Evolutionary conservation across 2,888 invertebrate species (phyloP).

Genomic region (Smittia sp.): DNA sequence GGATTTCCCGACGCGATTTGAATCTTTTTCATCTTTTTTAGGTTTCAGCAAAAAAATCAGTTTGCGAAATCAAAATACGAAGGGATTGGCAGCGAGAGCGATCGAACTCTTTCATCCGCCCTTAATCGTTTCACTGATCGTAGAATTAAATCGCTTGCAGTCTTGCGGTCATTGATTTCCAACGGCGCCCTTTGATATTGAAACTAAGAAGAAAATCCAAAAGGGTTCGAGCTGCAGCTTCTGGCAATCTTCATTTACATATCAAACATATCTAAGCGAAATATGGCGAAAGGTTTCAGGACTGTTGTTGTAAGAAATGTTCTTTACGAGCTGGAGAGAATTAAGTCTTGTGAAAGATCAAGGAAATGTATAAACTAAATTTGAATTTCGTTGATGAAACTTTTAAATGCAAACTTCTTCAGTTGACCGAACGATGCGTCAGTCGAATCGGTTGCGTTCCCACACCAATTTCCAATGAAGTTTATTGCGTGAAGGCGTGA

Average conservation of each 20-base stretch:
- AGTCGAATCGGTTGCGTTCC: neutral
- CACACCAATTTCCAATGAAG: conserved; percentile 12
- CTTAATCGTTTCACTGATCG: neutral
- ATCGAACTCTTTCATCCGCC: neutral
- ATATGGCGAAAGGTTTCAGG: neutral
- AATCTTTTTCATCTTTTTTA: neutral
- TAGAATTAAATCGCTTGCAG: neutral
- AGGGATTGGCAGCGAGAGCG: neutral
- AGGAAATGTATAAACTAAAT: conserved; percentile 2
- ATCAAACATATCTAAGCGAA: neutral
- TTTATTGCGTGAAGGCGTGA: conserved; percentile 25
- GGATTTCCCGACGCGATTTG: neutral
- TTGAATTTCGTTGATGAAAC: conserved; percentile 1
- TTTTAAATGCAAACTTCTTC: conserved; percentile 3
- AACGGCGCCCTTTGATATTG: neutral
- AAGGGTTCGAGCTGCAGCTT: neutral
- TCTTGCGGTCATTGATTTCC: conserved; percentile 26
- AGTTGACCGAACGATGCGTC: neutral
- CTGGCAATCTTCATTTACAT: conserved; percentile 20
- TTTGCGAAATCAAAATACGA: neutral
- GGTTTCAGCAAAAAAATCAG: neutral
- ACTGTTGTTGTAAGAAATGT: neutral
- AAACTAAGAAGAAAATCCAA: neutral
- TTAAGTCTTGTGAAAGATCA: neutral
- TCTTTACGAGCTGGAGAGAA: neutral